Evolutionary conservation across 2,113 vertebrate species (phyloP).

Genomic region (Callopanchax toddi): DNA sequence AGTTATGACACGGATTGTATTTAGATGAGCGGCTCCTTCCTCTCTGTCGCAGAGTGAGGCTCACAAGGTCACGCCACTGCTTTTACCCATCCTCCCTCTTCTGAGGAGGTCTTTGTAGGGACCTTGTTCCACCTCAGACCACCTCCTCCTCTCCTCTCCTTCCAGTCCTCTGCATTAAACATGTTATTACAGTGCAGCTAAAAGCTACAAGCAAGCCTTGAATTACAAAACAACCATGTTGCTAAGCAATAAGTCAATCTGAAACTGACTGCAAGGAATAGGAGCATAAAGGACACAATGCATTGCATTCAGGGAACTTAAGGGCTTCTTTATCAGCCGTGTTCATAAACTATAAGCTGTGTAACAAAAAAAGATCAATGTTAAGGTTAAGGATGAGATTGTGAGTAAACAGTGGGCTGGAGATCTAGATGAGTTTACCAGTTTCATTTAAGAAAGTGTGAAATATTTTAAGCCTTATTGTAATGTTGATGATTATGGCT

Average conservation of each 20-base stretch:
- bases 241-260: constrained; percentile 83
- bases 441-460: too few species aligned
- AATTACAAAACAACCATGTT: constrained; percentile 87
- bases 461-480: too few species aligned
- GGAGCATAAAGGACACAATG: too few species aligned
- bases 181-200: constrained; percentile 86
- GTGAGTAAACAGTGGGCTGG: too few species aligned
- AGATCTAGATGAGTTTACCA: too few species aligned
- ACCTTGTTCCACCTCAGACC: constrained; percentile 51
- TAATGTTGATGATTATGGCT: too few species aligned
- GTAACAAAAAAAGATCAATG: too few species aligned
- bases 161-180: constrained; percentile 82
- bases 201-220: constrained; percentile 88
- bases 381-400: too few species aligned
- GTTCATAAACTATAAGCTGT: too few species aligned
- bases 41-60: constrained; percentile 24
- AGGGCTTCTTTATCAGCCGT: too few species aligned
- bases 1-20: constrained; percentile 27
- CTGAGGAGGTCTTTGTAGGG: constrained; percentile 40
- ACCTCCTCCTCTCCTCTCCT: constrained; percentile 58
- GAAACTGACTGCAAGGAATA: constrained; percentile 36
- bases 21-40: constrained; percentile 34
- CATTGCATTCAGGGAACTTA: too few species aligned
- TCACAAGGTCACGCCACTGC: constrained; percentile 58
- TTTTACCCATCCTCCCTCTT: constrained; percentile 23